Evolutionary conservation across 2,888 invertebrate genomes (phyloP).

Genomic region (Melanchra persicariae): DNA sequence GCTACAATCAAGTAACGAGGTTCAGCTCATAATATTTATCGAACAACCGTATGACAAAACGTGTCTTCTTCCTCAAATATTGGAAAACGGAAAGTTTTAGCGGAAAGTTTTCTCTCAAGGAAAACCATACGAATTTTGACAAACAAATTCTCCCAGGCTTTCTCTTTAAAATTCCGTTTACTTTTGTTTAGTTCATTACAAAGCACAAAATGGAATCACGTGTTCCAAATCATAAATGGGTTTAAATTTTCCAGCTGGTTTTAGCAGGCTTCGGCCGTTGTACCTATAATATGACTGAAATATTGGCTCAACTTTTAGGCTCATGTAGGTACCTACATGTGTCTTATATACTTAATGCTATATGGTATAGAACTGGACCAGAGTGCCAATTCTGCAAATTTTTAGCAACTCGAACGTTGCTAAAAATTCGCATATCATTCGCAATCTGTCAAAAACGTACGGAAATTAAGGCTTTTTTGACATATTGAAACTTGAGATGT

Average conservation of each 20-base stretch:
- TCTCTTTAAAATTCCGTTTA: constrained; percentile 12
- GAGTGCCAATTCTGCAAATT: too few relatives aligned
- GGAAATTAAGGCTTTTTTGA: too few relatives aligned
- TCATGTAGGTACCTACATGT: neutral
- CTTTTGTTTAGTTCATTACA: constrained; percentile 9
- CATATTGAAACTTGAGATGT: too few relatives aligned
- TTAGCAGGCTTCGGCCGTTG: neutral
- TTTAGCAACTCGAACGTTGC: too few relatives aligned
- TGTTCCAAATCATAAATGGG: neutral
- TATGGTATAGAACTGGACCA: too few relatives aligned
- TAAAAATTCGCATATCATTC: too few relatives aligned
- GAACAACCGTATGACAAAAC: too few relatives aligned
- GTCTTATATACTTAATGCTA: too few relatives aligned
- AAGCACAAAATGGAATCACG: constrained; percentile 2
- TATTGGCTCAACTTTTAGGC: neutral
- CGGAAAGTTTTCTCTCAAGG: neutral
- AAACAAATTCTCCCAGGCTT: constrained; percentile 7
- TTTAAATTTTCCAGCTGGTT: neutral
- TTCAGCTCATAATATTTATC: too few relatives aligned
- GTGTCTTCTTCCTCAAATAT: constrained; percentile 15
- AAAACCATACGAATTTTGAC: constrained; percentile 9
- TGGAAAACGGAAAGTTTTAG: neutral
- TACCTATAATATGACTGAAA: neutral
- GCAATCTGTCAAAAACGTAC: too few relatives aligned
- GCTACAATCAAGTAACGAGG: too few relatives aligned